Evolutionary conservation across 1,140 invertebrate species (phyloP).

Genomic region (Drosophila auraria): DNA sequence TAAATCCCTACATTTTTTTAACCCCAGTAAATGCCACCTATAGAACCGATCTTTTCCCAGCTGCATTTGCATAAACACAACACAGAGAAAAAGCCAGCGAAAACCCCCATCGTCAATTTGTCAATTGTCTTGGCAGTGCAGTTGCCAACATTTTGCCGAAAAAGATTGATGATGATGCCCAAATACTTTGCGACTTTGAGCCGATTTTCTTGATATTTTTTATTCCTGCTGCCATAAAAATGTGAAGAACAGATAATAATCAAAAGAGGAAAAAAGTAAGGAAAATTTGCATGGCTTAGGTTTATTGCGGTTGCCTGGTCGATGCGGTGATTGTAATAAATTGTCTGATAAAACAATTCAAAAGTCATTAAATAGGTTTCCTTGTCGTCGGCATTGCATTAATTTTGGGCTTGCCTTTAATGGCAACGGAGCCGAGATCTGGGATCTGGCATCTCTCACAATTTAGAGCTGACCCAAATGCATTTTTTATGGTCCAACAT

Average conservation of each 20-base stretch:
- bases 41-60: background rate
- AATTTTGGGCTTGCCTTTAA: constrained; percentile 41
- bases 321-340: constrained; percentile 54
- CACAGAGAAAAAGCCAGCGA: background rate
- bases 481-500: constrained; percentile 47
- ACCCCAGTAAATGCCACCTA: background rate
- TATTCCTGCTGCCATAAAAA: constrained; percentile 45
- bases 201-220: constrained; percentile 28
- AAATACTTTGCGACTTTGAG: constrained; percentile 54
- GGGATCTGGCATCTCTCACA: constrained; percentile 22
- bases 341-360: constrained; percentile 63
- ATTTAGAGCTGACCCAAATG: constrained; percentile 49
- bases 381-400: constrained; percentile 37
- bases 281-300: constrained; percentile 52
- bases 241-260: constrained; percentile 45
- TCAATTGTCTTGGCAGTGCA: constrained; percentile 55
- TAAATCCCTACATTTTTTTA: background rate
- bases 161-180: constrained; percentile 54
- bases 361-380: constrained; percentile 55
- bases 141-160: constrained; percentile 38
- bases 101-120: constrained; percentile 48
- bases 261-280: background rate
- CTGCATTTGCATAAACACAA: constrained; percentile 53
- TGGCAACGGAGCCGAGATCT: background rate
- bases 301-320: constrained; percentile 51